Conservation (phyloP, 1,140 invertebrate species). For the Sminthurides bifidus region DNA sequence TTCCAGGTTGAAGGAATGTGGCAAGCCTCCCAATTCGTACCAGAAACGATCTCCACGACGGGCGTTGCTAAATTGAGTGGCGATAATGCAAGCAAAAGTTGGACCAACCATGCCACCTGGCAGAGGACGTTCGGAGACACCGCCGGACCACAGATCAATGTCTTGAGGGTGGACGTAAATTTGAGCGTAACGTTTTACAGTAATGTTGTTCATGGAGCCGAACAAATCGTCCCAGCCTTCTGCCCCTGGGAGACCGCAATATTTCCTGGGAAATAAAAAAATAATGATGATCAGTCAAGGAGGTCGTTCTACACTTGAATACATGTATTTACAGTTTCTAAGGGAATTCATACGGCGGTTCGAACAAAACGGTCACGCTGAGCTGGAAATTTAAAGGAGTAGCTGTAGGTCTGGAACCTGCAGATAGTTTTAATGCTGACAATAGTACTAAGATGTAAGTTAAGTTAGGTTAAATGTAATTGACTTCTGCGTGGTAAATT, state of each 20-base stretch:
- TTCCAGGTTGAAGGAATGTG: slow-evolving; percentile 76
- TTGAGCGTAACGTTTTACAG: slow-evolving; percentile 59
- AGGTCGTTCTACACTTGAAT: not conserved
- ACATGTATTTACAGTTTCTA: no score
- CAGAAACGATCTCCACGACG: slow-evolving; percentile 89
- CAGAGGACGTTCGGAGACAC: slow-evolving; percentile 68
- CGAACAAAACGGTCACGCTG: not conserved
- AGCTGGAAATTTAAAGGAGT: not conserved
- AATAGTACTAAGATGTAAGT: no score
- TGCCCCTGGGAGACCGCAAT: slow-evolving; percentile 70
- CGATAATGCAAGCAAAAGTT: slow-evolving; percentile 91
- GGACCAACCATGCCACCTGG: slow-evolving; percentile 84
- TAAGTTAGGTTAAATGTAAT: no score
- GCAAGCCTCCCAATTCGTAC: slow-evolving; percentile 86
- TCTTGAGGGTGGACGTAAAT: slow-evolving; percentile 70
- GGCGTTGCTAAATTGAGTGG: slow-evolving; percentile 85
- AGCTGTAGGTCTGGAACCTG: no score
- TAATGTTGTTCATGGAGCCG: slow-evolving; percentile 79
- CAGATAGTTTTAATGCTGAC: no score
- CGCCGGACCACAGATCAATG: slow-evolving; percentile 84
- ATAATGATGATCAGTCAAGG: not conserved
- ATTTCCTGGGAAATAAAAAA: slow-evolving; percentile 49
- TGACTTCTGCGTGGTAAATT: no score
- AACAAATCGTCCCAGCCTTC: slow-evolving; percentile 72
- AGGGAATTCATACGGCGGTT: not conserved